phyloP scores from a whole-genome alignment of 2,888 invertebrate species.

The Acanthoscelides obtectus region DNA sequence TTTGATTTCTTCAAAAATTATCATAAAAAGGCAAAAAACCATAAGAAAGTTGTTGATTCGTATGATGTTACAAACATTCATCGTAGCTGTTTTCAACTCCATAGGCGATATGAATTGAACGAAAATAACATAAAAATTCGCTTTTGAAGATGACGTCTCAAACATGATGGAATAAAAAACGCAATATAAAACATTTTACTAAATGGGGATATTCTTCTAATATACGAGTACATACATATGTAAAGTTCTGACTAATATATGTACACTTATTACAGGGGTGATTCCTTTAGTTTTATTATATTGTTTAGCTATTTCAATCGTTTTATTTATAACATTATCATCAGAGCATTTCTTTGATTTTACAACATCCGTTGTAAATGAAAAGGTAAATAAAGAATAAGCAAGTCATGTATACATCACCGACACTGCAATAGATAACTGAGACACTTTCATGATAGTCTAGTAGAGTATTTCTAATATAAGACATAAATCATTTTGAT shows the following conservation, averaged over 20 bases:
- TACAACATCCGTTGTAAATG: neutral
- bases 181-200: neutral
- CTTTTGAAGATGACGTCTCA: neutral
- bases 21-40: too few relatives aligned
- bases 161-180: neutral
- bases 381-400: neutral
- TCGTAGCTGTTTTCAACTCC: too few relatives aligned
- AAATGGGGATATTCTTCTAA: neutral
- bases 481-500: too few relatives aligned
- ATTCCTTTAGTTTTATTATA: neutral
- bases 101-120: too few relatives aligned
- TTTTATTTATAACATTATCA: neutral
- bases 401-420: neutral
- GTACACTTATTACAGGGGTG: neutral
- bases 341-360: neutral
- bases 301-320: neutral
- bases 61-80: too few relatives aligned
- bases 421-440: neutral
- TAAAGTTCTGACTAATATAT: neutral
- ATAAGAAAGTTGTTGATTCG: too few relatives aligned
- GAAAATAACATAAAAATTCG: too few relatives aligned
- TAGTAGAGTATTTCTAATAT: too few relatives aligned
- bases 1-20: too few relatives aligned
- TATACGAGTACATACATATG: neutral
- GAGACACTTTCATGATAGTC: neutral